Evolutionary conservation across 2,797 vertebrate species (phyloP).

Genomic region (Dromococcyx pavoninus): DNA sequence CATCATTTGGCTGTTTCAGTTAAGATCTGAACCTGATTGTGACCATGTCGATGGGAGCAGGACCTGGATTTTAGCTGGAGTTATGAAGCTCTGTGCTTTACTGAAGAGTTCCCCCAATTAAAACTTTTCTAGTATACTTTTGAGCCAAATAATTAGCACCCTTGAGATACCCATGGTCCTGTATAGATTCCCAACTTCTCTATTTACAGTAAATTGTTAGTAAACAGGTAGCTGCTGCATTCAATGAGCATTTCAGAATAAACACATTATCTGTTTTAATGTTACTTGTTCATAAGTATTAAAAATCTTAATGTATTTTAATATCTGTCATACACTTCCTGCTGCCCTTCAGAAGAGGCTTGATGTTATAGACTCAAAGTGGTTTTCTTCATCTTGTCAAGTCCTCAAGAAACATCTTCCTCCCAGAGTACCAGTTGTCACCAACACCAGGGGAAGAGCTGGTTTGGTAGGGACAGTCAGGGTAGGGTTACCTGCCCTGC

Average conservation of each 20-base stretch:
- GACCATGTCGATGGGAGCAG: not conserved
- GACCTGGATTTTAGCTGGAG: not conserved
- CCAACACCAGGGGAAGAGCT: not conserved
- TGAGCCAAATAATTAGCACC: not conserved
- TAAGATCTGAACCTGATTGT: not conserved
- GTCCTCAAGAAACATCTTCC: not conserved
- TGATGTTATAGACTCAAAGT: not conserved
- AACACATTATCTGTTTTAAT: not conserved
- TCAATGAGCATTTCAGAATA: not conserved
- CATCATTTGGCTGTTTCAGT: not conserved
- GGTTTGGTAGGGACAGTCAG: not conserved
- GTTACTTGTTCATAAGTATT: not conserved
- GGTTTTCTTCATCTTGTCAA: not conserved
- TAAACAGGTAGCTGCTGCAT: not conserved
- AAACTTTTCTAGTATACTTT: not conserved
- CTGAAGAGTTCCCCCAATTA: not conserved
- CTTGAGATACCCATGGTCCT: not conserved
- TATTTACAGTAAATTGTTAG: not conserved
- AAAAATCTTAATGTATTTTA: not conserved
- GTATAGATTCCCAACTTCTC: not conserved
- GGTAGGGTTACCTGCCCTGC: not conserved
- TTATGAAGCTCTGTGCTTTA: not conserved
- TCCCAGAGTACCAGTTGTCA: not conserved
- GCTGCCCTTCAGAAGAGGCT: not conserved
- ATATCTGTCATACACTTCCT: not conserved